Conservation (phyloP, 2,113 vertebrate genomes). For the Mus pahari region DNA sequence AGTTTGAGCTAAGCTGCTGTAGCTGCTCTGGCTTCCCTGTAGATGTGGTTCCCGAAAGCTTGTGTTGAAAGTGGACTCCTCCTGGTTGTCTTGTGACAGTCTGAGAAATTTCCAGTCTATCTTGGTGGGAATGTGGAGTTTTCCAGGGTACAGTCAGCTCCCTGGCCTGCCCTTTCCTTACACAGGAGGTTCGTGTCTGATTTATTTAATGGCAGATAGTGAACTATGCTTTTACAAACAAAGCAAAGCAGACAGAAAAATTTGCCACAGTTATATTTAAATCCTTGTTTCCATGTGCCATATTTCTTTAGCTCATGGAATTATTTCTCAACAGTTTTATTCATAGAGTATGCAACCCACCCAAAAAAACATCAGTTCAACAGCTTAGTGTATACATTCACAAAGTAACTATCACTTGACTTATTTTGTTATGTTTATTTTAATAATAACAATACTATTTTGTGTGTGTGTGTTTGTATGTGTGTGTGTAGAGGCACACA, state of each 20-base stretch:
- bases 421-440: background rate
- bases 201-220: constrained; percentile 58
- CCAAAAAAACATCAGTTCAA: background rate
- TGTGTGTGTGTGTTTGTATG: background rate
- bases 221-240: constrained; percentile 44
- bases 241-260: constrained; percentile 11
- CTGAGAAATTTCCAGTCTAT: constrained; percentile 21
- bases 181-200: constrained; percentile 32
- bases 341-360: background rate
- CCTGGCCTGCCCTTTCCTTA: constrained; percentile 45
- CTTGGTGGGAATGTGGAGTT: constrained; percentile 40
- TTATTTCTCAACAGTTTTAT: constrained; percentile 48
- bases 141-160: constrained; percentile 30
- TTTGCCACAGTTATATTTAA: constrained; percentile 67
- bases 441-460: background rate
- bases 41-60: background rate
- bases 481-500: background rate
- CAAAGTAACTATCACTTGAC: background rate
- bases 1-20: background rate
- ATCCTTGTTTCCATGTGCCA: constrained; percentile 8
- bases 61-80: background rate
- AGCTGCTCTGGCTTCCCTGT: background rate
- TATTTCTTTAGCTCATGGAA: background rate
- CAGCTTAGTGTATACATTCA: background rate
- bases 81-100: background rate